Base-by-base conservation (phyloP, 2,113 vertebrate genomes). In the Brachypteracias leptosomus region DNA sequence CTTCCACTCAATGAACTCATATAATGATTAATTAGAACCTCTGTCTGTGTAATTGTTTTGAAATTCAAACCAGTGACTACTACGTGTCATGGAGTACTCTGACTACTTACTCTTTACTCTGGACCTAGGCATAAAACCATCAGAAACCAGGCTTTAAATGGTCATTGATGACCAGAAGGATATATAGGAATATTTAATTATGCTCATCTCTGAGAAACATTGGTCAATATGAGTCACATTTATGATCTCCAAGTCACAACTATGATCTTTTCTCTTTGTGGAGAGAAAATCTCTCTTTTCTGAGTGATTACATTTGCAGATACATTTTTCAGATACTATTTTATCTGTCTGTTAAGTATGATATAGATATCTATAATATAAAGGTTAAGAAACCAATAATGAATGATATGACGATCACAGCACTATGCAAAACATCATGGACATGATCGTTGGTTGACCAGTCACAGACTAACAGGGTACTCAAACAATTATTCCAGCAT, bases 361-460 rank as follows among this genome's bases (percentile, higher is more conserved):
- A 35, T 14, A 28, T 6, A 25, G 31, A 8, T 7, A 72, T 5
- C 47, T 74, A 10, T 28, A 24, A 55, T 17, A 72, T 3, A 47
- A 36, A 66, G 6, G 10, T 59, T 63, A 58, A 76, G 35, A 70
- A n/a, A 33, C 16, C 16, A 40, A 9, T 10, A 78, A 61, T 5
- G n/a, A 79, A 36, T 26, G 47, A 35, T 3, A 5, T 2, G 68
- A 68, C 3, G 4, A 79, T 24, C 7, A 21, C 18, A 57, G 6
- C 25, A 52, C 44, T 65, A 13, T 1, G 44, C 6, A 33, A 36
- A 88, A 77, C 9, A 7, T 29, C 15, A 1, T 1, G 6, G 58
- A 19, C 1, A 6, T 0, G 9, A 40, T n/a, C 36, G 16, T 12
- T 8, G 10, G 22, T 42, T 6, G 9, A 8, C 7, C n/a, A 90